These are phyloP conservation scores for Ceryle rudis DNA, from an alignment of 2,797 vertebrate genomes.

Conservation along the genomic window DNA sequence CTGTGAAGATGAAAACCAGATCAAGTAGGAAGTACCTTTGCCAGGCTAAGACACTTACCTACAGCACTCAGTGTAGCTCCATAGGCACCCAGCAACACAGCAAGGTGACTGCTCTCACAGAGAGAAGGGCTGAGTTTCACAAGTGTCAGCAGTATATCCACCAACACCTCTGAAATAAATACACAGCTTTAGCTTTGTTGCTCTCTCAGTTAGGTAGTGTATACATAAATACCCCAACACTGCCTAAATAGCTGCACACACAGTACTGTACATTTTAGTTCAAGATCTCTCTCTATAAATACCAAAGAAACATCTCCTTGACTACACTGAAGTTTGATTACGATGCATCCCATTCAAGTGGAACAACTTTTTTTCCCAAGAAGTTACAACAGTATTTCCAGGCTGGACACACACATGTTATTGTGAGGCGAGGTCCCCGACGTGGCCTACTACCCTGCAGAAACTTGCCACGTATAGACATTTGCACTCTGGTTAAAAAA, in stretches of 20 bases:
- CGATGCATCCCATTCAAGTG: neutral
- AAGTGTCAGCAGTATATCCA: constrained; percentile 85
- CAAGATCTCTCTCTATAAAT: neutral
- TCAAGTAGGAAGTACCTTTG: neutral
- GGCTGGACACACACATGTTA: neutral
- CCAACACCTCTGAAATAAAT: constrained; percentile 83
- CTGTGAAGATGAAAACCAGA: neutral
- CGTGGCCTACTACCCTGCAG: neutral
- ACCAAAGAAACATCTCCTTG: neutral
- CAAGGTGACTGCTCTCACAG: constrained; percentile 88
- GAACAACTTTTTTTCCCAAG: neutral
- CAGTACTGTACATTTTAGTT: neutral
- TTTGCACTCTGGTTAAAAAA: neutral
- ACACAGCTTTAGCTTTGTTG: neutral
- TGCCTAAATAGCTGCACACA: neutral
- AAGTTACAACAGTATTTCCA: neutral
- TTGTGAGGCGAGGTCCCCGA: neutral
- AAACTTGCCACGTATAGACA: neutral
- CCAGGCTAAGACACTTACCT: constrained; percentile 79
- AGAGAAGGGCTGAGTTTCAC: constrained; percentile 86
- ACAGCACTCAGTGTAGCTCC: constrained; percentile 85
- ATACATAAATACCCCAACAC: neutral
- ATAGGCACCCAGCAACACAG: constrained; percentile 91
- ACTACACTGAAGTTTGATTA: neutral
- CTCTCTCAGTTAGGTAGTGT: neutral